These are phyloP conservation scores for Mirza zaza DNA, from an alignment of 2,113 vertebrate species.

Conservation along the genomic window DNA sequence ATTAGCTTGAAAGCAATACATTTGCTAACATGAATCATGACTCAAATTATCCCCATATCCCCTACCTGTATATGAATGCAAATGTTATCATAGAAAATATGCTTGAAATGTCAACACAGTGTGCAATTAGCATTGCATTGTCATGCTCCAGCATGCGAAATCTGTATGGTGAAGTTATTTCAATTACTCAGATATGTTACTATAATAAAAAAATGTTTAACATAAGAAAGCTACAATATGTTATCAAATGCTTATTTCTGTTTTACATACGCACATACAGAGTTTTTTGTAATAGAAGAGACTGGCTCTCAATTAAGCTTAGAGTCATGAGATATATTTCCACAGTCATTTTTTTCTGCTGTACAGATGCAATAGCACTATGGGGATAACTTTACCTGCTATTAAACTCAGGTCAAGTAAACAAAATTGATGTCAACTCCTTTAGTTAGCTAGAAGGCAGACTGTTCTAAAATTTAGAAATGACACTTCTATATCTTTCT, in stretches of 20 bases:
- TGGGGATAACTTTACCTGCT: constrained; percentile 51
- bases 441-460: constrained; percentile 46
- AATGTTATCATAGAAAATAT: constrained; percentile 70
- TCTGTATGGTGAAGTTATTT: constrained; percentile 71
- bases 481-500: constrained; percentile 24
- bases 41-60: constrained; percentile 21
- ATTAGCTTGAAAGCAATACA: constrained; percentile 60
- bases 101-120: constrained; percentile 71
- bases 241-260: constrained; percentile 67
- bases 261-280: neutral
- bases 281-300: constrained; percentile 7
- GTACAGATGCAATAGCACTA: neutral
- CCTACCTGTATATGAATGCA: constrained; percentile 67
- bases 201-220: constrained; percentile 71
- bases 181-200: constrained; percentile 67
- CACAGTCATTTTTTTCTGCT: constrained; percentile 59
- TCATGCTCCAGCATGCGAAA: constrained; percentile 58
- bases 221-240: constrained; percentile 62
- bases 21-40: constrained; percentile 53
- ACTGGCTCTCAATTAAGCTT: constrained; percentile 58
- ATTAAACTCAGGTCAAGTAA: constrained; percentile 60
- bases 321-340: constrained; percentile 66
- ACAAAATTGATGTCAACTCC: constrained; percentile 49
- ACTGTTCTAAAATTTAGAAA: constrained; percentile 55
- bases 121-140: constrained; percentile 64